Evolutionary conservation across 2,113 vertebrate species (phyloP), one percentile per base, ranked within the genome.

Genomic region (Labeo catla): DNA sequence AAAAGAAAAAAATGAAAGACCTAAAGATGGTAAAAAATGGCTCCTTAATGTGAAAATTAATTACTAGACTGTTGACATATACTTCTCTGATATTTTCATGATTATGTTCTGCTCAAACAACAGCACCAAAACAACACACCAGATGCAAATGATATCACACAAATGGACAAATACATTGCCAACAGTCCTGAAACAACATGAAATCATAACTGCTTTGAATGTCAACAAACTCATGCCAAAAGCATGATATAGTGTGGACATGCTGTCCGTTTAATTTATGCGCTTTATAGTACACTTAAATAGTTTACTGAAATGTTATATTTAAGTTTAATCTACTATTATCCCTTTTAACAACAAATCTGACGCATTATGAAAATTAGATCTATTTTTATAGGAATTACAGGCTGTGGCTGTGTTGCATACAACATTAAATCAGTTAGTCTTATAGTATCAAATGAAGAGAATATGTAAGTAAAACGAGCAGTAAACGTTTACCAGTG

Each of bases 401-500:
- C 39, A n/a, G 70, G 19, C 70, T n/a, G 15, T 13, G 70, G 19
- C 70, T n/a, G 15, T 13, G 36, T 79, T 12, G 8, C 45, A 39
- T 12, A 21, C 52, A 45, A 11, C 19, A 79, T 45, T 3, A 59
- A 13, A 13, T 12, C 36, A 79, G 34, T 15, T 7, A 45, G 59
- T 16, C 13, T 10, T 47, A 43, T 19, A 34, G 59, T 1, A 68
- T 2, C 65, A 34, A 50, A 39, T 23, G 23, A 45, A 39, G 10
- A 65, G 45, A 66, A 23, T 4, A n/a, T 15, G 63, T 12, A 21
- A 76, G 70, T 76, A 21, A 65, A 47, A 76, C 36, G 21, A 65
- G 70, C 73, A 45, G 9, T 74, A n/a, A 34, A 61, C 49, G 72
- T 68, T 76, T 85, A 85, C 84, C 84, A 3, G 84, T 85, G 61